These are phyloP conservation scores for Dromiciops gliroides DNA, from an alignment of 2,113 vertebrate species.

Conservation along the genomic window DNA sequence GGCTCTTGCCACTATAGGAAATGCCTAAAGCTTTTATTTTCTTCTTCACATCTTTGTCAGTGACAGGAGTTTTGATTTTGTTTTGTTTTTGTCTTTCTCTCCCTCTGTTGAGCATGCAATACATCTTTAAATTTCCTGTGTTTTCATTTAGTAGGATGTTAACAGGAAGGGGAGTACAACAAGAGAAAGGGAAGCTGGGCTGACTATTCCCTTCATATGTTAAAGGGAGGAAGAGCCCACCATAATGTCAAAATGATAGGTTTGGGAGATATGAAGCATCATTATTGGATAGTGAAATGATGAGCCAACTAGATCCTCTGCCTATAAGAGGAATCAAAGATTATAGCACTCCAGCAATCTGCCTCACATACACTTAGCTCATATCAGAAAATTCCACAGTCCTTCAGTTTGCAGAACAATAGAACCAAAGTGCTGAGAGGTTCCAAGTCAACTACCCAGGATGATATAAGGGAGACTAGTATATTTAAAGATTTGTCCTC, in stretches of 20 bases:
- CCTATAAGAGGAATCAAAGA: background rate
- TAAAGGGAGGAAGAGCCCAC: slow-evolving; percentile 46
- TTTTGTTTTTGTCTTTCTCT: background rate
- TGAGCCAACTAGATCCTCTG: background rate
- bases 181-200: background rate
- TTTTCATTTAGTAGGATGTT: slow-evolving; percentile 50
- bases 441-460: background rate
- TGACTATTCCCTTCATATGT: slow-evolving; percentile 50
- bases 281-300: background rate
- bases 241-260: background rate
- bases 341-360: background rate
- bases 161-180: slow-evolving; percentile 37
- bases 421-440: background rate
- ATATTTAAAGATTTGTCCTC: background rate
- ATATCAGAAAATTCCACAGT: background rate
- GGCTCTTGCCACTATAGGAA: slow-evolving; percentile 49
- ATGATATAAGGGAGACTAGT: background rate
- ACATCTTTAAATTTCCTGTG: slow-evolving; percentile 62
- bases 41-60: slow-evolving; percentile 59
- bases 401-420: background rate
- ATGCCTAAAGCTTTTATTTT: slow-evolving; percentile 66
- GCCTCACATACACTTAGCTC: background rate
- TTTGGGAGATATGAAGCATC: background rate
- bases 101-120: slow-evolving; percentile 51
- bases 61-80: slow-evolving; percentile 47